Percentiles rank a stretch among this genome's conserved stretches.
Evolutionary conservation across 1,140 invertebrate genomes (phyloP).

Genomic region (Andricus grossulariae): DNA sequence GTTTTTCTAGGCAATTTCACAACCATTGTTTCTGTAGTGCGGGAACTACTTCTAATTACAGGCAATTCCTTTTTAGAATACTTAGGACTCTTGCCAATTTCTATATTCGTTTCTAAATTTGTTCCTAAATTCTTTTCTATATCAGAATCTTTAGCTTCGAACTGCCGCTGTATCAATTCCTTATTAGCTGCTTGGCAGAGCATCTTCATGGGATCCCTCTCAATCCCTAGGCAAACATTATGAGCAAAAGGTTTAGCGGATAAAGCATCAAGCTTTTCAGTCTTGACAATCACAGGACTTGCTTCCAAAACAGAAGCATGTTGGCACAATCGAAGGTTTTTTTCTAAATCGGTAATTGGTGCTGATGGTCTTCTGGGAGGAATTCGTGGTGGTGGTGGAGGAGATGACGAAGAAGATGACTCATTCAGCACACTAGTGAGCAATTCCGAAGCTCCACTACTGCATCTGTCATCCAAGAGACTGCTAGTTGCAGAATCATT

Average conservation of each 20-base stretch:
- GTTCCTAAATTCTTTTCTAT: conserved; percentile 48
- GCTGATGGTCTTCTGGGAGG: conserved; percentile 59
- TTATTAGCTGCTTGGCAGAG: conserved; percentile 31
- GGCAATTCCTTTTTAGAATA: conserved; percentile 63
- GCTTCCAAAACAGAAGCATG: conserved; percentile 46
- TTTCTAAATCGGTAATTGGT: conserved; percentile 49
- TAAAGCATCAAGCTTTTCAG: conserved; percentile 13
- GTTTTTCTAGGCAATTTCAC: conserved; percentile 82
- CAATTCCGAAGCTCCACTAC: conserved; percentile 78
- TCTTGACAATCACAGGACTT: conserved; percentile 40
- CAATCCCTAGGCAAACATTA: conserved; percentile 49
- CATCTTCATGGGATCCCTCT: conserved; percentile 49
- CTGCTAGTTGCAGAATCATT: conserved; percentile 84
- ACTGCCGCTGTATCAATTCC: neutral
- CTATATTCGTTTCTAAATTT: conserved; percentile 56
- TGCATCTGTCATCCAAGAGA: conserved; percentile 80
- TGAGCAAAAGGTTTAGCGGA: conserved; percentile 37
- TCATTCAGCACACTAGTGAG: conserved; percentile 66
- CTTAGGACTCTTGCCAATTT: conserved; percentile 57
- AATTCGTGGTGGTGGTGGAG: conserved; percentile 53
- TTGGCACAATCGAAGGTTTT: conserved; percentile 60
- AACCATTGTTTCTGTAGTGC: conserved; percentile 78
- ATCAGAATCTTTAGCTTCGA: neutral
- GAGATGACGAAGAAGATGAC: conserved; percentile 36
- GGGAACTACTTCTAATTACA: conserved; percentile 71